These are phyloP conservation scores for Kryptopterus vitreolus DNA, from an alignment of 2,797 vertebrate genomes.

Conservation along the genomic window DNA sequence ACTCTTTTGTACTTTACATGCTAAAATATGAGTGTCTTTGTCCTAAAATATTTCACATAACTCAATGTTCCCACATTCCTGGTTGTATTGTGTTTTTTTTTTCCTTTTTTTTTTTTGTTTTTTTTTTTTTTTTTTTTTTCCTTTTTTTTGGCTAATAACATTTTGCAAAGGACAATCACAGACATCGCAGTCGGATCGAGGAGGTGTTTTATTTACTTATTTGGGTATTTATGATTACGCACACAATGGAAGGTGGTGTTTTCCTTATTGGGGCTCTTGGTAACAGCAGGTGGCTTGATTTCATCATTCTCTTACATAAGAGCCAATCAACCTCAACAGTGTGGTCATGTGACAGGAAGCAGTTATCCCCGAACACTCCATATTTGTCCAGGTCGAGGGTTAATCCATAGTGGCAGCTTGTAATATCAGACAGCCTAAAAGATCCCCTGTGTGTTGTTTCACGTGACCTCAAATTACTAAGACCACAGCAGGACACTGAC, in stretches of 20 bases:
- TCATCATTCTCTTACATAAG: not conserved
- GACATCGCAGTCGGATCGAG: not conserved
- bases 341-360: constrained; percentile 16
- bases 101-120: too few species aligned
- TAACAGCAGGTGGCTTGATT: constrained; percentile 31
- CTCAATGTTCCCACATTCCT: not conserved
- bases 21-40: not conserved
- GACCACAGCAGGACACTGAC: not conserved
- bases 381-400: not conserved
- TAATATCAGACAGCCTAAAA: not conserved
- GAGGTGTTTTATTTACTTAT: constrained; percentile 19
- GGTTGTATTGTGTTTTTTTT: not conserved
- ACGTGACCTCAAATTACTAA: not conserved
- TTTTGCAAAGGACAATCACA: not conserved
- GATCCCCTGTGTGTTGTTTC: not conserved
- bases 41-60: not conserved
- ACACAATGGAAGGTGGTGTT: constrained; percentile 9
- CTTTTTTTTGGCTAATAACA: not conserved
- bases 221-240: constrained; percentile 13
- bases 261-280: not conserved
- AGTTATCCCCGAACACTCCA: not conserved
- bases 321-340: not conserved
- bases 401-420: not conserved
- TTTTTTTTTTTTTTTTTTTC: too few species aligned
- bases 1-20: not conserved